Evolutionary conservation across 2,113 vertebrate species (phyloP).

Genomic region (Bufo gargarizans): DNA sequence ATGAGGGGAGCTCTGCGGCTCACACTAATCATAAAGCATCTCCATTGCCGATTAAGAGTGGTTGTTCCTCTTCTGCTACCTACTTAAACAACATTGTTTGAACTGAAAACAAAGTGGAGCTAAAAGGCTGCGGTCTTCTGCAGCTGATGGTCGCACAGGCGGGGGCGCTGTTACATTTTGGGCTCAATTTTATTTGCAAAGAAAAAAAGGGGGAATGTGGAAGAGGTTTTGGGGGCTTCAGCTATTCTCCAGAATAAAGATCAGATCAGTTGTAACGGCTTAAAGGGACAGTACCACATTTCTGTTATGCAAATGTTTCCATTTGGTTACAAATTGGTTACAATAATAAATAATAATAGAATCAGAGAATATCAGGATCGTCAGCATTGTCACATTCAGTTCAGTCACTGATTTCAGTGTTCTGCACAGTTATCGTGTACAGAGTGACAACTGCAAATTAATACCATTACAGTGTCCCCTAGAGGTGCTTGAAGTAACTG

Average conservation of each 20-base stretch:
- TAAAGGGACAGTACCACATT: background rate
- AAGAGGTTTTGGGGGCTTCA: no score
- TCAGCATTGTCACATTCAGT: no score
- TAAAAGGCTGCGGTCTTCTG: background rate
- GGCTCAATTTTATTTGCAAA: background rate
- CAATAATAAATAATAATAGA: no score
- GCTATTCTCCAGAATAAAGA: background rate
- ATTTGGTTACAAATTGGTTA: no score
- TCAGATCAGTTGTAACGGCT: background rate
- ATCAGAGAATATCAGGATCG: no score
- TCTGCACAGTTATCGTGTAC: background rate
- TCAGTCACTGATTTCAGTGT: no score
- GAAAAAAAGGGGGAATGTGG: background rate
- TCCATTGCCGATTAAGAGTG: slow-evolving; percentile 34
- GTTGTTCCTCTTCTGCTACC: slow-evolving; percentile 30
- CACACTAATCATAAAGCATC: slow-evolving; percentile 9
- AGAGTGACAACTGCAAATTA: background rate
- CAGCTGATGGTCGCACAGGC: background rate
- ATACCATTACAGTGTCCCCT: background rate
- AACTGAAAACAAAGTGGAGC: slow-evolving; percentile 12
- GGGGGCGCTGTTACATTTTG: background rate
- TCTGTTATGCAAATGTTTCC: background rate
- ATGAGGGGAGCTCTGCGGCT: background rate
- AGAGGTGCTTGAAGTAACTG: background rate
- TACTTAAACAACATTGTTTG: slow-evolving; percentile 34